phyloP scores from a whole-genome alignment of 1,140 invertebrate genomes.

The Thaumatotibia leucotreta region DNA sequence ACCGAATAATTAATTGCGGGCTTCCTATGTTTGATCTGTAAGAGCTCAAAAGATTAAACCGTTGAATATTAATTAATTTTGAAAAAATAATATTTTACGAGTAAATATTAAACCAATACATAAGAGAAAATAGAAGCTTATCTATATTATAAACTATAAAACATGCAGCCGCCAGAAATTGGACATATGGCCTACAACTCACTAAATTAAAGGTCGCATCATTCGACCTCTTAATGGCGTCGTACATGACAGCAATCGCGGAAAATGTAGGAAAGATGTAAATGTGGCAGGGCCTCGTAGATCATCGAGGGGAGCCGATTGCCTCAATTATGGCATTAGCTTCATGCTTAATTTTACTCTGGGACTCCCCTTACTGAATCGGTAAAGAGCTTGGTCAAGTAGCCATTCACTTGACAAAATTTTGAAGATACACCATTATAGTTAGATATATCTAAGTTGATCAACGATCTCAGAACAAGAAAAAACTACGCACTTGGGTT shows the following conservation, averaged over 20 bases:
- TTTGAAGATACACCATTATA: no score
- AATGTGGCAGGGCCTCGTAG: slow-evolving; percentile 48
- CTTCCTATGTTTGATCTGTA: not conserved
- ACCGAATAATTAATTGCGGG: no score
- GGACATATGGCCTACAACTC: not conserved
- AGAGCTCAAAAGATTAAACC: not conserved
- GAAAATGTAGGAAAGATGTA: slow-evolving; percentile 56
- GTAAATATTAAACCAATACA: no score
- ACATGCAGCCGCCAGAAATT: not conserved
- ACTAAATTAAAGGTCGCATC: not conserved
- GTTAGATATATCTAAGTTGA: no score
- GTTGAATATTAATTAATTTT: no score
- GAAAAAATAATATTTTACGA: no score
- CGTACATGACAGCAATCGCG: slow-evolving; percentile 13
- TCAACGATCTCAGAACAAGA: no score
- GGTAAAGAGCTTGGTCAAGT: slow-evolving; percentile 29
- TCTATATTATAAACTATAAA: no score
- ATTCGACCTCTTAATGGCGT: not conserved
- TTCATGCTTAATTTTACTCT: slow-evolving; percentile 67
- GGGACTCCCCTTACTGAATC: slow-evolving; percentile 32
- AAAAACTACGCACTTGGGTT: no score
- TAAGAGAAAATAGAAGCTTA: no score
- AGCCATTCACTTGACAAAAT: not conserved
- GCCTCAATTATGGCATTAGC: slow-evolving; percentile 71
- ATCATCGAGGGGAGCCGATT: slow-evolving; percentile 70